These are phyloP conservation scores for Clarias macrocephalus DNA, from an alignment of 2,113 vertebrate genomes.

Conservation along the genomic window DNA sequence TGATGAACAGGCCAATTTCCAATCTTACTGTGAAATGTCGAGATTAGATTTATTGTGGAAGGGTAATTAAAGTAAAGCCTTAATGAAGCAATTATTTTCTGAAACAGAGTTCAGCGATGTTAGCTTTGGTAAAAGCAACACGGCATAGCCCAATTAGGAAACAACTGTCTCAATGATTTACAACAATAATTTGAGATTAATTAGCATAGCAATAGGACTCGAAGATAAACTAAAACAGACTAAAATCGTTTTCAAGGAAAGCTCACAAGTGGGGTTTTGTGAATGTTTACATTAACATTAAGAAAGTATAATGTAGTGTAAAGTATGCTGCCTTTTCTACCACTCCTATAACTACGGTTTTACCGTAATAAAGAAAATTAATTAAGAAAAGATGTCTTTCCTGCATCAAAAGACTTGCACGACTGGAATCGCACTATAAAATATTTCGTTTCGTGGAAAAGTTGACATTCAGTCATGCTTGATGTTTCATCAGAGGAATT, in stretches of 20 bases:
- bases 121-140: not conserved
- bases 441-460: not conserved
- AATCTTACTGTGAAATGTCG: slow-evolving; percentile 29
- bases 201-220: slow-evolving; percentile 6
- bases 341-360: not conserved
- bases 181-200: slow-evolving; percentile 19
- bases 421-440: not conserved
- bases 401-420: not conserved
- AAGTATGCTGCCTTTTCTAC: not conserved
- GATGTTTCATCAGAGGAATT: not conserved
- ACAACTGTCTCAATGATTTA: slow-evolving; percentile 17
- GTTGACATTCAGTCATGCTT: not conserved
- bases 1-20: slow-evolving; percentile 31
- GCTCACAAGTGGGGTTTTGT: not conserved
- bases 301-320: not conserved
- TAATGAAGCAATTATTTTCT: slow-evolving; percentile 42
- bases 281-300: not conserved
- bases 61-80: slow-evolving; percentile 39
- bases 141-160: slow-evolving; percentile 2
- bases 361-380: not conserved
- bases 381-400: not conserved
- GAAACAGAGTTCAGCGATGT: slow-evolving; percentile 15
- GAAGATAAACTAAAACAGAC: not conserved
- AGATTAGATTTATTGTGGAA: slow-evolving; percentile 39
- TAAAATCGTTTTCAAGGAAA: not conserved